phyloP scores from a whole-genome alignment of 2,888 invertebrate genomes.

The Cerastoderma edule region DNA sequence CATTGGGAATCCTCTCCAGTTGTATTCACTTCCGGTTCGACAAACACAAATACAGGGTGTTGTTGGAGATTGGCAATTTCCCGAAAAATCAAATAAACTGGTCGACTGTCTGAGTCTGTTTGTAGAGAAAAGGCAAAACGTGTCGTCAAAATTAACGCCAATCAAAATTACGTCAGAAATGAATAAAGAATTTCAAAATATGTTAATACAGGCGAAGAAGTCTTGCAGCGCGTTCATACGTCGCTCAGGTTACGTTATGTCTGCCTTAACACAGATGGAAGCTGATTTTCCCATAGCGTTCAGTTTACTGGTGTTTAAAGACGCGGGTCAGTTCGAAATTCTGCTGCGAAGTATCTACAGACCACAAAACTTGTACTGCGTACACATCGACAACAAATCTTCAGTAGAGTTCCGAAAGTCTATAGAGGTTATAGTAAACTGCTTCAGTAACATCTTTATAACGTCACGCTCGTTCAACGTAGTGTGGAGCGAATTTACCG shows the following conservation, averaged over 20 bases:
- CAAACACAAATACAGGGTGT: no score
- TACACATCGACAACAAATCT: slow-evolving; percentile 14
- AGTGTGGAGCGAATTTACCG: slow-evolving; percentile 1
- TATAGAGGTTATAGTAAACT: background rate
- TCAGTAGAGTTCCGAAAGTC: background rate
- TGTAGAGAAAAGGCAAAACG: background rate
- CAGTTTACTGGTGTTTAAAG: slow-evolving; percentile 10
- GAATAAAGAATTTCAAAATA: background rate
- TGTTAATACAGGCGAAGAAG: background rate
- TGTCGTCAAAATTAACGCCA: background rate
- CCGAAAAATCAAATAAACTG: background rate
- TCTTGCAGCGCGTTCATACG: background rate
- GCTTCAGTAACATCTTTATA: slow-evolving; percentile 11
- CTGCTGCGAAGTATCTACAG: slow-evolving; percentile 3
- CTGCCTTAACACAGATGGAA: slow-evolving; percentile 2
- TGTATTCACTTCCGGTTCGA: background rate
- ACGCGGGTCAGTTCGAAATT: background rate
- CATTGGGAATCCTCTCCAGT: slow-evolving; percentile 1
- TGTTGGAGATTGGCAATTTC: slow-evolving; percentile 1
- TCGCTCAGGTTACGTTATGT: slow-evolving; percentile 7
- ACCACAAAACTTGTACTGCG: slow-evolving; percentile 12
- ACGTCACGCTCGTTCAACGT: slow-evolving; percentile 1
- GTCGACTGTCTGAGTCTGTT: background rate
- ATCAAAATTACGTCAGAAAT: background rate
- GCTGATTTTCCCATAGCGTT: slow-evolving; percentile 3